These are phyloP conservation scores for Choloepus hoffmanni DNA, from an alignment of 2,113 vertebrate genomes.

Conservation along the genomic window DNA sequence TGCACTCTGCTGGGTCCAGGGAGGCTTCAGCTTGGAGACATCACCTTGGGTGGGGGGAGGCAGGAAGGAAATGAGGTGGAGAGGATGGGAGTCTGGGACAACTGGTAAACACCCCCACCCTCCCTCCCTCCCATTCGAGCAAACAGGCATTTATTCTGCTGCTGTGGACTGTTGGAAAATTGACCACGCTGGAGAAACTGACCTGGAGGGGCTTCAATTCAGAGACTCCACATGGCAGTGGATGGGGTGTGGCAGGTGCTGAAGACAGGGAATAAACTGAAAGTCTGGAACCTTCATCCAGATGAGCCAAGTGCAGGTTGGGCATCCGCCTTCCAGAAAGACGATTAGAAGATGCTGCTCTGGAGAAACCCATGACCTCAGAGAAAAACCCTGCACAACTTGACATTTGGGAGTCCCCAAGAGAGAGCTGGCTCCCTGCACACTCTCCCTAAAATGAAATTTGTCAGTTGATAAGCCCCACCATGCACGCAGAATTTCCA, in stretches of 20 bases:
- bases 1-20: neutral
- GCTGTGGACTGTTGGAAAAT: neutral
- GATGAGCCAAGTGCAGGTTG: neutral
- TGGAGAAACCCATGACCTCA: conserved; percentile 1
- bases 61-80: neutral
- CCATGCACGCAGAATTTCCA: neutral
- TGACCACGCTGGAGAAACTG: neutral
- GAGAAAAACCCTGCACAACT: neutral
- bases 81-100: neutral
- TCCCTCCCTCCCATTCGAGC: neutral
- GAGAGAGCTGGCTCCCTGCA: neutral
- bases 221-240: neutral
- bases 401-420: neutral
- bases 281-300: neutral
- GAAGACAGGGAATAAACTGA: neutral
- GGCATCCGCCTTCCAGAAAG: neutral
- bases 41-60: neutral
- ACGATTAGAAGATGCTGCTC: neutral
- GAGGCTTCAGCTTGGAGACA: neutral
- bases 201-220: neutral
- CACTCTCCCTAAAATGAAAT: neutral
- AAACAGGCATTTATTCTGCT: neutral
- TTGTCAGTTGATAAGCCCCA: neutral
- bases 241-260: neutral
- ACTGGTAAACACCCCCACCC: rapidly evolving